Conservation (phyloP, 2,797 vertebrate species). For the Anabas testudineus region DNA sequence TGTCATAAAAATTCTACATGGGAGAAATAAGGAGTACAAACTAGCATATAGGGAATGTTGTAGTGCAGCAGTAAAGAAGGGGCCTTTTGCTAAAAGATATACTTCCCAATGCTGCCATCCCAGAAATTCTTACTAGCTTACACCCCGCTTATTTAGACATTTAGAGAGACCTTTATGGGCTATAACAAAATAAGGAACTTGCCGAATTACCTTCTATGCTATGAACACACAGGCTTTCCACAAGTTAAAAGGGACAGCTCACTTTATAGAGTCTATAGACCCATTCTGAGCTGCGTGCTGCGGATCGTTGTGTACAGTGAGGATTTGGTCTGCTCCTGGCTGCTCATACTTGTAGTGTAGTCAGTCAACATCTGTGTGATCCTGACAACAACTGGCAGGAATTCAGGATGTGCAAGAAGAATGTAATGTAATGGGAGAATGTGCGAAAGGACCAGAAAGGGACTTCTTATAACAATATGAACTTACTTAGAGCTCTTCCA, state of each 20-base stretch:
- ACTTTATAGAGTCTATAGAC: constrained; percentile 6
- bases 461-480: not conserved
- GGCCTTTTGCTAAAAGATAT: constrained; percentile 3
- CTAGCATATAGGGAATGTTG: constrained; percentile 41
- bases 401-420: not conserved
- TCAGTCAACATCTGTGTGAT: constrained; percentile 26
- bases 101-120: not conserved
- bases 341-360: constrained; percentile 3
- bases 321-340: constrained; percentile 11
- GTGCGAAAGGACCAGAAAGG: constrained; percentile 1
- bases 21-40: constrained; percentile 60
- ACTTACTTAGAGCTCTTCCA: constrained; percentile 3
- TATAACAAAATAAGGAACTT: constrained; percentile 7
- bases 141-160: not conserved
- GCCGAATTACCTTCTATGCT: not conserved
- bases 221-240: not conserved
- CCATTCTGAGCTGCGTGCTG: constrained; percentile 6
- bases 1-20: constrained; percentile 56
- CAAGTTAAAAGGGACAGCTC: not conserved
- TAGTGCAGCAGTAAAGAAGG: constrained; percentile 20
- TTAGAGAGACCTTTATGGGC: not conserved
- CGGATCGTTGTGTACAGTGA: constrained; percentile 11
- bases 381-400: constrained; percentile 26
- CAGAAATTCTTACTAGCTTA: not conserved
- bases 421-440: no score